Evolutionary conservation across 2,113 vertebrate genomes (phyloP), one percentile per base, ranked within the genome.

Genomic region (Microcebus griseorufus): DNA sequence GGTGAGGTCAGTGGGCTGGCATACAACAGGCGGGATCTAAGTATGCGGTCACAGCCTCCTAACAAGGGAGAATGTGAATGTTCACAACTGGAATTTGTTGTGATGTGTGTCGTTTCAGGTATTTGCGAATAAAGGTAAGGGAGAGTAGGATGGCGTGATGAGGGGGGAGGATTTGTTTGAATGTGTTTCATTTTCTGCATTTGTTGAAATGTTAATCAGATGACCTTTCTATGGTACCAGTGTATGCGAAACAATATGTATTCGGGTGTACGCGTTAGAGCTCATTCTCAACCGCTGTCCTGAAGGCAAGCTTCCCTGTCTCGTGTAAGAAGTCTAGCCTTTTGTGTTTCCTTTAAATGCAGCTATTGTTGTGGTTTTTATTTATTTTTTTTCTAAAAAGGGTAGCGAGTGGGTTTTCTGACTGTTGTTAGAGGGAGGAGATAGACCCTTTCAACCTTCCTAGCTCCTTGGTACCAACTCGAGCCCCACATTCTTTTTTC

Each of bases 121-220:
- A 51, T 42, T 81, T 86, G 72, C 82, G 87, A 70, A 48, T 64
- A 51, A 65, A 94, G 81, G 45, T 48, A 75, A 64, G n/a, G 34
- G 39, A 45, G 29, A 72, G 34, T 29, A 83, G 75, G 62, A 86
- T 13, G 78, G 22, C 29, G 58, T 88, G 88, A 32, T 88, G 42
- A 76, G 45, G 84, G 69, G 39, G 84, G 94, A 96, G 69, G n/a
- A 93, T 94, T 98, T 96, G 76, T 97, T 96, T 97, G 76, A 82
- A 87, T 95, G 79, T 98, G 95, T 98, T 90, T 97, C 84, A 97
- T 97, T 98, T 97, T 97, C 82, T 97, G 65, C 93, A 93, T 98
- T 97, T 98, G 89, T 72, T 95, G 94, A 76, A 93, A 93, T 62
- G 78, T 97, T 96, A 97, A 97, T 97, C 96, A 97, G 97, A 93